These are phyloP conservation scores for Drosophila jambulina DNA, from an alignment of 1,140 invertebrate genomes.

Conservation along the genomic window DNA sequence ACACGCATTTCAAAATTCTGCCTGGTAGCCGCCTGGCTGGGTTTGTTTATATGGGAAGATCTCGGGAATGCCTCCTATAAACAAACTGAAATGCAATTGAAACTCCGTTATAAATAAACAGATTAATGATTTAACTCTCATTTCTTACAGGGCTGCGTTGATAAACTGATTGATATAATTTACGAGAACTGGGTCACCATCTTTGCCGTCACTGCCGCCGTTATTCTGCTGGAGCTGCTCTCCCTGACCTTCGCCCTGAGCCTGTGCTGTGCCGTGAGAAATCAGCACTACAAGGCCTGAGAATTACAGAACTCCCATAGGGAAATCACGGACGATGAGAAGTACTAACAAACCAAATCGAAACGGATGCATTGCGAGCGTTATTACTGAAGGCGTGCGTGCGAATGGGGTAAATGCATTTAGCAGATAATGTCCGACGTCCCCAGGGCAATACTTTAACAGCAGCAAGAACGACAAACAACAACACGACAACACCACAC, in stretches of 20 bases:
- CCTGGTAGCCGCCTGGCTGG: not conserved
- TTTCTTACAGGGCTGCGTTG: conserved; percentile 89
- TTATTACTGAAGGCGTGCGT: conserved; percentile 47
- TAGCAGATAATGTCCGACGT: conserved; percentile 33
- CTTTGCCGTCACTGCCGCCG: conserved; percentile 88
- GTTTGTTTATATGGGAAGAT: not conserved
- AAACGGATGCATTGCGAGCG: conserved; percentile 65
- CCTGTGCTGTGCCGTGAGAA: conserved; percentile 91
- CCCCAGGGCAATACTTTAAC: conserved; percentile 50
- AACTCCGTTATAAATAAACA: conserved; percentile 11
- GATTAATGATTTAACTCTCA: conserved; percentile 29
- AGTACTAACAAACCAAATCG: conserved; percentile 83
- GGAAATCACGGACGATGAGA: conserved; percentile 84
- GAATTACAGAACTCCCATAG: conserved; percentile 85
- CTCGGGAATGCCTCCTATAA: conserved; percentile 36
- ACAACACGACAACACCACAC: conserved; percentile 33
- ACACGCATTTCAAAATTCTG: conserved; percentile 49
- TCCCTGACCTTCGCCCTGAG: conserved; percentile 92
- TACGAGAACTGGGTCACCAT: conserved; percentile 88
- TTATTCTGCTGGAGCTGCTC: conserved; percentile 90
- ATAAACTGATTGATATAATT: conserved; percentile 88
- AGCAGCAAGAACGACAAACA: conserved; percentile 23
- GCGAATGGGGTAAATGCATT: conserved; percentile 50
- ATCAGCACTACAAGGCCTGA: conserved; percentile 90
- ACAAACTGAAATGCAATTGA: conserved; percentile 48